Evolutionary conservation across 2,797 vertebrate species (phyloP).

Genomic region (Australoheros facetus): DNA sequence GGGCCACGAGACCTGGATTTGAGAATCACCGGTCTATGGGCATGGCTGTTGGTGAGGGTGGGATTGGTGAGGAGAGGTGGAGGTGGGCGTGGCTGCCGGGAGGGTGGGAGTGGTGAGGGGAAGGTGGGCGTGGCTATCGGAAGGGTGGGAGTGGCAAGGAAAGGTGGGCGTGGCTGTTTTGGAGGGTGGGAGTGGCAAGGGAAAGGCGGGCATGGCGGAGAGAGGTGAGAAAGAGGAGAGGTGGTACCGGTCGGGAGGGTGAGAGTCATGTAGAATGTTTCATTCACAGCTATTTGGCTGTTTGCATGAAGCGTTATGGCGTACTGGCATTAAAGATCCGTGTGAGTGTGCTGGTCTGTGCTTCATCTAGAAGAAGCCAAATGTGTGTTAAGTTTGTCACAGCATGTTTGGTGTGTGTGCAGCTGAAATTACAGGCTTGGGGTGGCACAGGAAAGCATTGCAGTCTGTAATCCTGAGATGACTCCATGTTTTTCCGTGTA

Average conservation of each 20-base stretch:
- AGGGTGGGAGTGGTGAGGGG: no score
- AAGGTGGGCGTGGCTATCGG: not conserved
- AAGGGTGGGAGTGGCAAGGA: no score
- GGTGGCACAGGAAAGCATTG: slow-evolving; percentile 64
- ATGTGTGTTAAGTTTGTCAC: not conserved
- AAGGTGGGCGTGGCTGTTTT: no score
- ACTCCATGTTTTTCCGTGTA: slow-evolving; percentile 81
- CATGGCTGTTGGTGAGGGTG: not conserved
- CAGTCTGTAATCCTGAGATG: slow-evolving; percentile 79
- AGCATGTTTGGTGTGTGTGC: slow-evolving; percentile 7
- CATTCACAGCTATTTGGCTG: slow-evolving; percentile 57
- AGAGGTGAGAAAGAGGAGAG: no score
- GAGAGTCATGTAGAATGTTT: slow-evolving; percentile 19
- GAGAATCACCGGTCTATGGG: not conserved
- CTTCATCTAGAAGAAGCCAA: not conserved
- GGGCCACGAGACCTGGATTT: no score
- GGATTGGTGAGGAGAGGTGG: not conserved
- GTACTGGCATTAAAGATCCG: slow-evolving; percentile 9
- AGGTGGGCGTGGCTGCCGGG: slow-evolving; percentile 25
- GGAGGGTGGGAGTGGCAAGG: no score
- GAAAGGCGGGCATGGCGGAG: no score
- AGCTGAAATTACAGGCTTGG: slow-evolving; percentile 77
- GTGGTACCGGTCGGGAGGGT: not conserved
- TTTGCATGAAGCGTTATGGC: slow-evolving; percentile 46
- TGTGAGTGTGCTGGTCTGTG: not conserved